phyloP scores from a whole-genome alignment of 2,888 invertebrate genomes.

The Drosophila antonietae region DNA sequence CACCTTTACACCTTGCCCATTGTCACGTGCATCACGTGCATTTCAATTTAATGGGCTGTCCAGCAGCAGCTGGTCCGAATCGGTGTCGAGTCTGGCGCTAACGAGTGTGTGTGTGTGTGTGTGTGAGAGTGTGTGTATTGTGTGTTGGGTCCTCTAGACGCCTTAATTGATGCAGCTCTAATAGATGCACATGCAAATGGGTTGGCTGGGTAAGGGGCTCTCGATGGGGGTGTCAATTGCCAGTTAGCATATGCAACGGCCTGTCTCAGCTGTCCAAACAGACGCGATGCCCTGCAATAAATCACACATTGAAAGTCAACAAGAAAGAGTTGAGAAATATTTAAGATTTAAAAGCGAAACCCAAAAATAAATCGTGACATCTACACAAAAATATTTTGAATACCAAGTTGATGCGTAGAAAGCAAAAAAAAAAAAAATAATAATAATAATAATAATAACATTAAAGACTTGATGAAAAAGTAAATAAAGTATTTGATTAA shows the following conservation, averaged over 20 bases:
- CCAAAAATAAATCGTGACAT: conserved; percentile 31
- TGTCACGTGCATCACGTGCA: conserved; percentile 64
- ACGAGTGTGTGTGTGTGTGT: conserved; percentile 27
- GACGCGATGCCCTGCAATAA: conserved; percentile 22
- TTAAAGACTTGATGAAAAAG: conserved; percentile 1
- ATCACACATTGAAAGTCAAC: conserved; percentile 17
- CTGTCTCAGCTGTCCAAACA: conserved; percentile 46
- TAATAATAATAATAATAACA: not conserved
- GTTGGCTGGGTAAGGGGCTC: not conserved
- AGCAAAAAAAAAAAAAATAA: conserved; percentile 15
- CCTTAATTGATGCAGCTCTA: conserved; percentile 68
- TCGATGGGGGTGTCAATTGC: conserved; percentile 32
- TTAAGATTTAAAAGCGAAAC: conserved; percentile 6
- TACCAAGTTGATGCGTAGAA: conserved; percentile 5
- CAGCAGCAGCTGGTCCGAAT: conserved; percentile 27
- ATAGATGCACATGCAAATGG: conserved; percentile 62
- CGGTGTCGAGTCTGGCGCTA: conserved; percentile 33
- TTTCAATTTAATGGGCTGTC: conserved; percentile 56
- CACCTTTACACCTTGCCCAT: conserved; percentile 24
- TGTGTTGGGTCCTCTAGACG: conserved; percentile 54
- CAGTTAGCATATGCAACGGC: conserved; percentile 24
- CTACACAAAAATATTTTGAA: conserved; percentile 30
- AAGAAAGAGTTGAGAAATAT: not conserved
- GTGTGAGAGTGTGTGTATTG: conserved; percentile 11
- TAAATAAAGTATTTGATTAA: conserved; percentile 26